Base-by-base conservation (phyloP, 2,113 vertebrate genomes). In the Thamnophis sirtalis region DNA sequence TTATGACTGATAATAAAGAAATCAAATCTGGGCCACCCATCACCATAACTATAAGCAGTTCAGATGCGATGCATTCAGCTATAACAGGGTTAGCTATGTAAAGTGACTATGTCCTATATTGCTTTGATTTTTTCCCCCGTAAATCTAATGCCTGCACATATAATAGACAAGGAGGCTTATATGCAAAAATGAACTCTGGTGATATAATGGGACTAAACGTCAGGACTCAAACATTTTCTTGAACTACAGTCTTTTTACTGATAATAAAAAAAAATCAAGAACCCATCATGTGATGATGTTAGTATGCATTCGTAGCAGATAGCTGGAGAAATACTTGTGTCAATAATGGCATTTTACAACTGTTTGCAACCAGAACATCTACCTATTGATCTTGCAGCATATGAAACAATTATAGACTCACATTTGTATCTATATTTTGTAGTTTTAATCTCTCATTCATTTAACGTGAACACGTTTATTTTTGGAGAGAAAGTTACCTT, bases 401-500 rank as follows among this genome's bases (percentile, higher is more conserved):
- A 91, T 92, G 91, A 96, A 96, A 96, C 92, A 91, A 92, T 92
- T 28, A 28, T 2, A 84, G 91, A 33, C 91, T 90, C 92, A 95
- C 91, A 94, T 93, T 60, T 95, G 38, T 90, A 95, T 96, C 94
- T 96, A 89, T 94, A 96, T 85, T 33, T 84, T 68, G 89, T 21
- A 73, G 33, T 89, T 91, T 91, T 93, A 80, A 93, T 89, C 5
- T 92, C 2, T 43, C 87, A 95, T 96, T 93, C 9, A 24, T 90
- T 73, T 93, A 91, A 80, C 87, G 94, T 49, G 51, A n/a, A 93
- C 33, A 91, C 63, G 90, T 95, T 93, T 95, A 93, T 94, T 91
- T 94, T 93, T 93, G 51, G 60, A 87, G 63, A 86, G 95, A 96
- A 95, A 91, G 94, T 94, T 94, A 95, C 88, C 94, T 90, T 93